Evolutionary conservation across 2,797 vertebrate genomes (phyloP).

Genomic region (Miichthys miiuy): DNA sequence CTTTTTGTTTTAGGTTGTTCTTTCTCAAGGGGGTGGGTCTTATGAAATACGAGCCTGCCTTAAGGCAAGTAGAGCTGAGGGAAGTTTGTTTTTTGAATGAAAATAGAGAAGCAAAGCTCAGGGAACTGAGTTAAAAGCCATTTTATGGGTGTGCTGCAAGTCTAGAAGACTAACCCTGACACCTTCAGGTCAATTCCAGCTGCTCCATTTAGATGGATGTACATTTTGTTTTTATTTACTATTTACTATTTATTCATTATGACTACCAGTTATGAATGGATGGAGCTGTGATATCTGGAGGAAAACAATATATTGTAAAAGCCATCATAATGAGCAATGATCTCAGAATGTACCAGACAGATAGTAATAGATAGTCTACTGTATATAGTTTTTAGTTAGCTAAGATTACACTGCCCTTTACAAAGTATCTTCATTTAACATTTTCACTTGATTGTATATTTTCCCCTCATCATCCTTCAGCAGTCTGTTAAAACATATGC

Average conservation of each 20-base stretch:
- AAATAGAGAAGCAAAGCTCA: neutral
- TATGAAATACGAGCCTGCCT: neutral
- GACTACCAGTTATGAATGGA: neutral
- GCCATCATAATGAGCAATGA: neutral
- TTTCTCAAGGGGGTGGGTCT: neutral
- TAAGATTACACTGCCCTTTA: neutral
- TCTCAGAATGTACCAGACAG: neutral
- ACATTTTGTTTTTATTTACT: neutral
- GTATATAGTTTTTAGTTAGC: neutral
- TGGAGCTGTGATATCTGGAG: neutral
- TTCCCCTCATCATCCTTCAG: neutral
- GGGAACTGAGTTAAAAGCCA: neutral
- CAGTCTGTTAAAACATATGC: conserved; percentile 1
- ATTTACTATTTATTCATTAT: too few relatives aligned
- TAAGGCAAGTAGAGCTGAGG: neutral
- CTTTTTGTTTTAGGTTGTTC: neutral
- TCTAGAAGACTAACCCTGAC: neutral
- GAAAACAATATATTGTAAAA: neutral
- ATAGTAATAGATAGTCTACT: too few relatives aligned
- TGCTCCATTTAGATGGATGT: neutral
- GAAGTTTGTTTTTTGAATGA: neutral
- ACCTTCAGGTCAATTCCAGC: neutral
- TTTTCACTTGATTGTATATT: neutral
- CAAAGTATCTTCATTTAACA: neutral
- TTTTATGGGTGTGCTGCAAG: neutral